Percentiles rank a stretch among this genome's conserved stretches.
These are phyloP conservation scores for Gallinago paraguaiae DNA, from an alignment of 2,113 vertebrate species.

Conservation along the genomic window DNA sequence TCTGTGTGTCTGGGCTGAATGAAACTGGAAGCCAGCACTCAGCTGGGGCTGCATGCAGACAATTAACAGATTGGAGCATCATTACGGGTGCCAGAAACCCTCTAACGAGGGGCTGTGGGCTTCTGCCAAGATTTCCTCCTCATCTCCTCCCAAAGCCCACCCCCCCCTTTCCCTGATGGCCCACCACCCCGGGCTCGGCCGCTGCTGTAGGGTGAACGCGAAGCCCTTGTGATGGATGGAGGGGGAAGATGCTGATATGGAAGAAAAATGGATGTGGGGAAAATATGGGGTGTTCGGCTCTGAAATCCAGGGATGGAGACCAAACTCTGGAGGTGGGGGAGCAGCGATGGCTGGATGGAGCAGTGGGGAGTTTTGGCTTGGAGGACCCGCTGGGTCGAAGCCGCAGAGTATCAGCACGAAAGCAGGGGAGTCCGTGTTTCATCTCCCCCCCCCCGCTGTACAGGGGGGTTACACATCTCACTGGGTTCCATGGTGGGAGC, in stretches of 20 bases:
- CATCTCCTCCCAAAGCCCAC: background rate
- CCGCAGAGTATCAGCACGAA: background rate
- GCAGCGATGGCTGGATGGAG: no score
- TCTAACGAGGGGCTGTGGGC: background rate
- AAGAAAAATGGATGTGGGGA: background rate
- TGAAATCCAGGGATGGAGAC: rapidly evolving
- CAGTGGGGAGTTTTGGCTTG: background rate
- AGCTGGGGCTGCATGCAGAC: background rate
- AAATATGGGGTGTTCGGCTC: background rate
- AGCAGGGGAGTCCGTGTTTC: rapidly evolving
- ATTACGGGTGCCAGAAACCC: background rate
- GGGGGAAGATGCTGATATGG: background rate
- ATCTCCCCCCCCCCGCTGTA: rapidly evolving
- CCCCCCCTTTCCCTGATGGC: background rate
- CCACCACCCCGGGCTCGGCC: background rate
- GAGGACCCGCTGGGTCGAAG: rapidly evolving
- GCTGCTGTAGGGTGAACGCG: background rate
- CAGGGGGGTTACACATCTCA: background rate
- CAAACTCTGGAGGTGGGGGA: background rate
- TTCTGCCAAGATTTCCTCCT: background rate
- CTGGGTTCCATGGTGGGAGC: background rate
- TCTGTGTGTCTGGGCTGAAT: background rate
- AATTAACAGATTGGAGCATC: background rate
- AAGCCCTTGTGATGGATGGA: background rate
- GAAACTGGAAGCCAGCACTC: background rate